Evolutionary conservation across 1,140 invertebrate species (phyloP).

Genomic region (Hyposmocoma kahamanoa): DNA sequence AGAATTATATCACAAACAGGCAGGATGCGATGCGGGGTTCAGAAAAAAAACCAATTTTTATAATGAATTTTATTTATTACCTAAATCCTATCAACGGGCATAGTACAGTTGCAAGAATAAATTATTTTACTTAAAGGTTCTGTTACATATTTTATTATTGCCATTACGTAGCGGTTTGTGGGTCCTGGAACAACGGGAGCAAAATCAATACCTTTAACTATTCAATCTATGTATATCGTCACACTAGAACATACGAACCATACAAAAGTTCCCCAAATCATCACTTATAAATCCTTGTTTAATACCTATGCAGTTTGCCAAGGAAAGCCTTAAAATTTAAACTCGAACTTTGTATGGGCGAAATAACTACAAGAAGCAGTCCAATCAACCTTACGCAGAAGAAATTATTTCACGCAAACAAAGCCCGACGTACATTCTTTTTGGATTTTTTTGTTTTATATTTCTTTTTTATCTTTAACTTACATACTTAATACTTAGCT

Average conservation of each 20-base stretch:
- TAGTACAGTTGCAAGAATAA: constrained; percentile 68
- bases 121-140: constrained; percentile 37
- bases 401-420: constrained; percentile 47
- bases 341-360: constrained; percentile 46
- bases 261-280: constrained; percentile 37
- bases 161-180: constrained; percentile 32
- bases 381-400: constrained; percentile 26
- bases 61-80: constrained; percentile 71
- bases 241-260: constrained; percentile 36
- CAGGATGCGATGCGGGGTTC: too few relatives aligned
- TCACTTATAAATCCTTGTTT: constrained; percentile 27
- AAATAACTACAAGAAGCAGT: constrained; percentile 40
- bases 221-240: constrained; percentile 18
- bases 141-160: constrained; percentile 41
- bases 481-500: constrained; percentile 68
- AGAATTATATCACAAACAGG: too few relatives aligned
- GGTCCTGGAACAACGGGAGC: constrained; percentile 17
- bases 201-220: constrained; percentile 24
- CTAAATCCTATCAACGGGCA: constrained; percentile 66
- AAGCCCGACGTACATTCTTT: constrained; percentile 53
- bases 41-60: constrained; percentile 33
- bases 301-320: constrained; percentile 50
- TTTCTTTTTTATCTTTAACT: constrained; percentile 60
- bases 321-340: constrained; percentile 59
- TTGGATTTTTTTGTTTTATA: constrained; percentile 32